Base-by-base conservation (phyloP, 64 coral and sea anemone genomes). In the Platygyra sinensis region DNA sequence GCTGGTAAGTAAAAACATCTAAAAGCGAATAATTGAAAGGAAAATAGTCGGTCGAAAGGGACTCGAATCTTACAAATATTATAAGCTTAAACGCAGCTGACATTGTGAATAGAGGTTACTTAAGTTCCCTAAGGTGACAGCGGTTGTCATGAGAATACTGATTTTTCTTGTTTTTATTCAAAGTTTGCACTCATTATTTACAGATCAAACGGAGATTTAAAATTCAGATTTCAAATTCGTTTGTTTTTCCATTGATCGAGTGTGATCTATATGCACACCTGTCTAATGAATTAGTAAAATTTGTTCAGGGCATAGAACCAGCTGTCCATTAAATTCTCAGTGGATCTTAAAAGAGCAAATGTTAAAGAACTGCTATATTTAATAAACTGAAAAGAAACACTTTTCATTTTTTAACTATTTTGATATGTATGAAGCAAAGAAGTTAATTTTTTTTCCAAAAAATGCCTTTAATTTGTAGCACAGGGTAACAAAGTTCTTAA, bases 1-100 rank as follows among this genome's bases (percentile, higher is more conserved):
- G 97, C 10, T 99, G 97, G 97, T 99, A 89, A 91, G 94, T 94
- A 19, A 77, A 51, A 49, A n/a, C 14, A 15, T 30, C 7, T 2
- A 30, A 27, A 30, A 30, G 30, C 12, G 29, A 73, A 73, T 46
- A 46, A 46, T 8, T 46, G 5, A 73, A 28, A 77, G n/a, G n/a
- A 50, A 50, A 73, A 77, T 24, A 38, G 12, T 20, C 4, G 10
- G 0, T 7, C 11, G 17, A 50, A 46, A 76, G 10, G 42, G 42
- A 46, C 42, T 46, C 42, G 42, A 46, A 46, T 46, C 42, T 46
- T 19, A 42, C 19, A 50, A 20, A 50, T 57, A 57, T 69, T 69
- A 11, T 27, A 69, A 69, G n/a, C n/a, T n/a, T n/a, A n/a, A 10
- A 24, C 22, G 65, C 65, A 10, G 65, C 22, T 11, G 10, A 69